These are phyloP conservation scores for Camponotus pennsylvanicus DNA, from an alignment of 1,140 invertebrate genomes.

Conservation along the genomic window DNA sequence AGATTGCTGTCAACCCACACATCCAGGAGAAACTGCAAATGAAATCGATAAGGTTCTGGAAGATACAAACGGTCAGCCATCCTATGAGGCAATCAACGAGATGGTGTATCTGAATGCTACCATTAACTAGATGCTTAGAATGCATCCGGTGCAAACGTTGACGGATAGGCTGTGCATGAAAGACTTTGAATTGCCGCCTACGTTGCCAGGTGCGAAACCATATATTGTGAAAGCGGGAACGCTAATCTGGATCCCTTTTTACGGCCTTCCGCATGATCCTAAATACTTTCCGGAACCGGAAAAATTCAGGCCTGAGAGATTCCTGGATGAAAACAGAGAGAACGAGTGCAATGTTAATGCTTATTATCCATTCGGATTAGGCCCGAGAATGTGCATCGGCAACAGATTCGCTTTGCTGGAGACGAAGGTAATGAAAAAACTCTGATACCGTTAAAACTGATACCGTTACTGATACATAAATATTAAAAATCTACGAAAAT, in stretches of 20 bases:
- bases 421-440: conserved; percentile 70
- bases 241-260: conserved; percentile 84
- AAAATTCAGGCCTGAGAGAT: conserved; percentile 87
- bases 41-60: conserved; percentile 86
- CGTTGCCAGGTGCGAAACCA: conserved; percentile 61
- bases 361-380: conserved; percentile 65
- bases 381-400: conserved; percentile 69
- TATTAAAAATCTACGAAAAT: background rate
- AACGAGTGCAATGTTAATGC: background rate
- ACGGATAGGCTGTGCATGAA: conserved; percentile 87
- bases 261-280: conserved; percentile 88
- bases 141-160: conserved; percentile 86
- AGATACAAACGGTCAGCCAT: conserved; percentile 79
- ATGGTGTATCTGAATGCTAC: conserved; percentile 86
- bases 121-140: conserved; percentile 87
- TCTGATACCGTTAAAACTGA: conserved; percentile 63
- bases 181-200: conserved; percentile 83
- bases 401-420: conserved; percentile 78
- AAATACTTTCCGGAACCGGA: conserved; percentile 89
- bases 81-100: conserved; percentile 82
- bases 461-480: background rate
- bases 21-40: conserved; percentile 87
- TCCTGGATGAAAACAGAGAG: conserved; percentile 81
- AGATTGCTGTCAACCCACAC: conserved; percentile 87
- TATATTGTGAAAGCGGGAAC: conserved; percentile 80